Evolutionary conservation across 2,113 vertebrate species (phyloP), one percentile per base, ranked within the genome.

Genomic region (Atlantisia rogersi): DNA sequence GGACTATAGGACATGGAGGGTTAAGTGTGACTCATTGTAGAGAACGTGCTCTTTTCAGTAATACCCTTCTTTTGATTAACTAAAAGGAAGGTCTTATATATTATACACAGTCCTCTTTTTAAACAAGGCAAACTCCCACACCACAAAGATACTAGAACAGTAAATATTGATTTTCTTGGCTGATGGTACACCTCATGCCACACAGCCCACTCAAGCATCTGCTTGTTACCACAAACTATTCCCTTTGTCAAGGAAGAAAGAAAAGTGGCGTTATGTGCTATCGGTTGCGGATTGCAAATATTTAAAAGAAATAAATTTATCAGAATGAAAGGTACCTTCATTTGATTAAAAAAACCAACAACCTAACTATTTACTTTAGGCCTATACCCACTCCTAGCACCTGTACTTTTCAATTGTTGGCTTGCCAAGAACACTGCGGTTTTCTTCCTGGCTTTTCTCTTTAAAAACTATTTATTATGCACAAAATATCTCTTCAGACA

Each of bases 301-400:
- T 98, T 98, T 97, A 98, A 98, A 97, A 95, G 94, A 98, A 98
- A 99, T 98, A 98, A 98, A 99, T 97, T 98, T 98, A 91, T 97
- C 96, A 91, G 95, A 98, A 88, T 97, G 97, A 98, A 98, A 98
- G 94, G 95, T 97, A 97, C 97, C 95, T 97, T 97, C 95, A 98
- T 97, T 98, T 97, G 96, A 97, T 96, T 96, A 55, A 95, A 91
- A 96, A 93, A 97, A 88, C 31, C 31, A 74, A 18, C 24, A 86
- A 18, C n/a, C 14, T 29, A 64, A 96, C 58, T 98, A 98, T 98
- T 98, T 98, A 95, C 97, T 97, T 94, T 97, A 96, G 95, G 82
- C 83, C 96, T 95, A 76, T 91, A 95, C 92, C 91, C 40, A 96
- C 90, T 97, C 88, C 94, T 92, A 96, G 94, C 98, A 98, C 98